These are phyloP conservation scores for Galeopterus variegatus DNA, from an alignment of 2,113 vertebrate genomes.

Conservation along the genomic window DNA sequence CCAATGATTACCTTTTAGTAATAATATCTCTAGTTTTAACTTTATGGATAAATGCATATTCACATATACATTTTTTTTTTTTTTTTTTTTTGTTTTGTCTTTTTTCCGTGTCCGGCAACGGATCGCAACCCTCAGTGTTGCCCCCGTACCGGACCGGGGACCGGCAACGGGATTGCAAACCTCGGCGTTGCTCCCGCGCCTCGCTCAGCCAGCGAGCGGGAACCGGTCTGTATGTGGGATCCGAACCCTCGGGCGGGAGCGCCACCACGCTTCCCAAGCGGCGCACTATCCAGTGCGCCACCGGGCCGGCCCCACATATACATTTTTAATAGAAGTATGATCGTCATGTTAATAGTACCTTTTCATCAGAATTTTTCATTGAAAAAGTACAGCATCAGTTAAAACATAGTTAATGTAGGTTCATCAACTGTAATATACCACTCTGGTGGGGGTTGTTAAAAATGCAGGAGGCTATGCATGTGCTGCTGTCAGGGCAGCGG, in stretches of 20 bases:
- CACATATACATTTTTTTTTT: not conserved
- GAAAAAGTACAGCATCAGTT: not conserved
- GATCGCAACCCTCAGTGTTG: too few species aligned
- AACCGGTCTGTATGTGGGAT: too few species aligned
- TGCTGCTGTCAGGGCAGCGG: not conserved
- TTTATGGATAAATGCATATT: not conserved
- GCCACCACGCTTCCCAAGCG: too few species aligned
- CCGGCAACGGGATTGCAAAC: too few species aligned
- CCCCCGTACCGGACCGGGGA: too few species aligned
- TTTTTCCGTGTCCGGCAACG: too few species aligned
- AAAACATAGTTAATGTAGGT: not conserved
- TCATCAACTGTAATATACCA: not conserved
- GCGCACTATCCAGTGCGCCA: too few species aligned
- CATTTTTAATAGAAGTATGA: not conserved
- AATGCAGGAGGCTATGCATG: not conserved
- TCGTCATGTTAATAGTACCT: not conserved
- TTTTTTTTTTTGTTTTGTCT: too few species aligned
- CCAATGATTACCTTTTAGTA: not conserved
- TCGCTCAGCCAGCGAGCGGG: too few species aligned
- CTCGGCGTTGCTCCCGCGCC: too few species aligned
- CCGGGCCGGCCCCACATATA: too few species aligned
- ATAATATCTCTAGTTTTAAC: not conserved
- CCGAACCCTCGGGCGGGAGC: too few species aligned
- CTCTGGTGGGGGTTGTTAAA: not conserved
- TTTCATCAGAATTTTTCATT: not conserved